Evolutionary conservation across 1,140 invertebrate species (phyloP), one percentile per base, ranked within the genome.

Genomic region (Watersipora subatra): DNA sequence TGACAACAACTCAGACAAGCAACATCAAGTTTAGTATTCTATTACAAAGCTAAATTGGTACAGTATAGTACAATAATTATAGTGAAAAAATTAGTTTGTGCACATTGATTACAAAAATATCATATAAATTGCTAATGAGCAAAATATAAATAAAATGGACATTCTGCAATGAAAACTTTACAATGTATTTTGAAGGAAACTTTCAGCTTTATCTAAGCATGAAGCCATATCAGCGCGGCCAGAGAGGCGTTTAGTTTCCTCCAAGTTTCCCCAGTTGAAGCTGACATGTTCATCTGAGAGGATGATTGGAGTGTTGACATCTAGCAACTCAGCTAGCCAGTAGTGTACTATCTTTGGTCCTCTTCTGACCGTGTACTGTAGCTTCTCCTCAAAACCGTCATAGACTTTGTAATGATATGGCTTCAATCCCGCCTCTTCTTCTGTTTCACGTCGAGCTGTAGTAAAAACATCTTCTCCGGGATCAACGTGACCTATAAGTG

Each of bases 401-500:
- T 73, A 28, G 28, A 83, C 67, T 7, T 71, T 68, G 17, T 83
- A 72, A 56, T 83, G 70, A 2, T 73, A 66, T 62, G 67, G 65
- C 34, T 70, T 71, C 1, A 90, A 80, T 55, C 91, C 91, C 62
- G 91, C 84, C 83, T 95, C 92, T 82, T 95, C 92, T 69, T 84
- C 71, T 0, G 90, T 93, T 83, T 95, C 92, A 69, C 92, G 82
- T n/a, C 89, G 72, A 2, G 92, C 92, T n/a, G 91, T 89, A 69
- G 86, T 79, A 79, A 86, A 79, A 66, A 90, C 87, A 55, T 85
- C 84, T 80, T 94, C 92, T 0, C 88, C 90, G 19, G 85, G 84
- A 80, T 94, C 91, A 1, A 92, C 87, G 80, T 93, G 91, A 66
- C 90, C 89, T 92, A 69, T 26, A 80, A 73, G 34, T 12, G n/a